Evolutionary conservation across 2,797 vertebrate genomes (phyloP).

Genomic region (Clarias pachynema): DNA sequence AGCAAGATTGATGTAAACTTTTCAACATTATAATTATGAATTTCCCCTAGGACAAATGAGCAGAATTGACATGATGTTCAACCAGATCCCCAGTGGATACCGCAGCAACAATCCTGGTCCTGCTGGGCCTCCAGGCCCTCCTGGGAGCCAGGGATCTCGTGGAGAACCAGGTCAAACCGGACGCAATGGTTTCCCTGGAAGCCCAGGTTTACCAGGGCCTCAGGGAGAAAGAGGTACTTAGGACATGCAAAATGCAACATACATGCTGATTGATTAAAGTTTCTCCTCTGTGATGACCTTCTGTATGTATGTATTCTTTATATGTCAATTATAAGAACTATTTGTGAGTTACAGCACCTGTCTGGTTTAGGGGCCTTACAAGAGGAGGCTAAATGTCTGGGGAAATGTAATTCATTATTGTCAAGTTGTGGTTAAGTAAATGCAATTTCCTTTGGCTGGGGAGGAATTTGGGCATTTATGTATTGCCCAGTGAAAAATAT

Average conservation of each 20-base stretch:
- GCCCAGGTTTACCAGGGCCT: slow-evolving; percentile 86
- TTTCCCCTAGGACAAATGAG: slow-evolving; percentile 88
- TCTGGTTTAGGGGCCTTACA: neutral
- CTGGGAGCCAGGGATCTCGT: slow-evolving; percentile 81
- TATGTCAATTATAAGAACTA: slow-evolving; percentile 9
- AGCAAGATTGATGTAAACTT: neutral
- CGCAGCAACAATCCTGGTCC: slow-evolving; percentile 90
- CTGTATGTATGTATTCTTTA: slow-evolving; percentile 20
- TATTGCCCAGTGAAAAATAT: slow-evolving; percentile 5
- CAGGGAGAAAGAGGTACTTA: slow-evolving; percentile 89
- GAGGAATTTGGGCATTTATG: slow-evolving; percentile 1
- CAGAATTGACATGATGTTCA: slow-evolving; percentile 92
- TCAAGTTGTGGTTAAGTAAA: neutral
- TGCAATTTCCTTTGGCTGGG: neutral
- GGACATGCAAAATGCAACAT: slow-evolving; percentile 4
- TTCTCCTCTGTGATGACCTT: neutral
- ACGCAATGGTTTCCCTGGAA: slow-evolving; percentile 90
- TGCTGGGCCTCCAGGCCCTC: slow-evolving; percentile 86
- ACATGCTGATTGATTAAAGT: slow-evolving; percentile 1
- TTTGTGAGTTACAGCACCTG: slow-evolving; percentile 24
- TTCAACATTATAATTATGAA: neutral
- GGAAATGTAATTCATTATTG: slow-evolving; percentile 21
- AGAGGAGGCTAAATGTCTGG: neutral
- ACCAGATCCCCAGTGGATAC: slow-evolving; percentile 96
- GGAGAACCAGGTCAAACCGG: slow-evolving; percentile 91